phyloP scores from a whole-genome alignment of 2,113 vertebrate species.

The Peromyscus californicus region DNA sequence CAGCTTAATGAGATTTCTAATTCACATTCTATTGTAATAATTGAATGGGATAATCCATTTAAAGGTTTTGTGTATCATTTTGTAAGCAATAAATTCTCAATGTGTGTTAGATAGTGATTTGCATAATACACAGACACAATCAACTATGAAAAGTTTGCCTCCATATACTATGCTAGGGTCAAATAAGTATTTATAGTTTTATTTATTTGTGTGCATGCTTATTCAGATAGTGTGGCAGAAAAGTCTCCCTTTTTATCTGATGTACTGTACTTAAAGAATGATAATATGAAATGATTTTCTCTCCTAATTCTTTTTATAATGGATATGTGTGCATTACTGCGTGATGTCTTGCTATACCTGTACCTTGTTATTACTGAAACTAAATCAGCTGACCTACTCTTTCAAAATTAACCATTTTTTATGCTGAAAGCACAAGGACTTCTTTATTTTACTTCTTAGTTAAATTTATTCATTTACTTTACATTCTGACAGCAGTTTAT shows the following conservation, averaged over 20 bases:
- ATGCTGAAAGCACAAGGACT: not conserved
- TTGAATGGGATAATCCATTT: not conserved
- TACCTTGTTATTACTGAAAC: not conserved
- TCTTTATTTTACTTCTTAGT: not conserved
- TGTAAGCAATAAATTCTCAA: not conserved
- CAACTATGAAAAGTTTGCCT: not conserved
- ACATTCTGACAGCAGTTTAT: not conserved
- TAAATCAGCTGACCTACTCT: not conserved
- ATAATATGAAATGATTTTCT: not conserved
- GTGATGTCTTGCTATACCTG: not conserved
- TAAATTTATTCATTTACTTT: not conserved
- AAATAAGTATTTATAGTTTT: not conserved
- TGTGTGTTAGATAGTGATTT: not conserved
- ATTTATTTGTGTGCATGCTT: not conserved
- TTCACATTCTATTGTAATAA: not conserved
- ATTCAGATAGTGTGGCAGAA: not conserved
- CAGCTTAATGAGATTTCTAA: not conserved
- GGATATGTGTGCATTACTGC: not conserved
- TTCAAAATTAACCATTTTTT: not conserved
- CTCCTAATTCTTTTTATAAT: not conserved
- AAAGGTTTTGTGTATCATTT: not conserved
- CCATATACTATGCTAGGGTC: not conserved
- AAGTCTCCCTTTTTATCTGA: not conserved
- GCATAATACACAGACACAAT: not conserved
- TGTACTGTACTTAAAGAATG: not conserved